Evolutionary conservation across 2,888 invertebrate species (phyloP).

Genomic region (Argynnis bischoffii): DNA sequence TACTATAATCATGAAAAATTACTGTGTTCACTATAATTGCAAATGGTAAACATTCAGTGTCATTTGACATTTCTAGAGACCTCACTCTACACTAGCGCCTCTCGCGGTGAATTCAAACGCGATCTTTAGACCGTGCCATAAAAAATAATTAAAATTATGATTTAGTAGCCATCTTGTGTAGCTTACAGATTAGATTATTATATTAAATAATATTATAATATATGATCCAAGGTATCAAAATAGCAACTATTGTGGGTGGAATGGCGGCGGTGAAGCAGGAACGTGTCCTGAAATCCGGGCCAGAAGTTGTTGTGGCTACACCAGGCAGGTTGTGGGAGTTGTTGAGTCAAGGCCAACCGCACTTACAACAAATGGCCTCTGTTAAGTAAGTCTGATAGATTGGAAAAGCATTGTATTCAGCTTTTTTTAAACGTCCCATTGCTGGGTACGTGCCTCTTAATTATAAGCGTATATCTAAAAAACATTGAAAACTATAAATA

Average conservation of each 20-base stretch:
- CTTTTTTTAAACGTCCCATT: too few species aligned
- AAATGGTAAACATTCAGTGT: constrained; percentile 1
- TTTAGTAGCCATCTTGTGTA: too few species aligned
- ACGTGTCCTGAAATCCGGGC: constrained; percentile 89
- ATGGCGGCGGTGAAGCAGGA: constrained; percentile 97
- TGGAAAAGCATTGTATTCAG: too few species aligned
- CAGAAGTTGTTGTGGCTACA: constrained; percentile 98
- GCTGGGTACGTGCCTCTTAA: too few species aligned
- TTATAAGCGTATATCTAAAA: too few species aligned
- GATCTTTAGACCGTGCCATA: too few species aligned
- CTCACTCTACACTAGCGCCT: not conserved
- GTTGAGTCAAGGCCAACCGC: constrained; percentile 88
- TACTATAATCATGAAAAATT: too few species aligned
- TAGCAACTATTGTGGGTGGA: constrained; percentile 96
- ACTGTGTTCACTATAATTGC: too few species aligned
- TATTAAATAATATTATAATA: not conserved
- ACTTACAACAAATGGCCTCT: constrained; percentile 87
- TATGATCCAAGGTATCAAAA: constrained; percentile 76
- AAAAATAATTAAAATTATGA: too few species aligned
- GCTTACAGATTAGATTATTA: too few species aligned
- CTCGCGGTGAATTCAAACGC: too few species aligned
- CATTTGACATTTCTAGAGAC: constrained; percentile 5
- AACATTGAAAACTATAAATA: too few species aligned
- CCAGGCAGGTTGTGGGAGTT: constrained; percentile 99
- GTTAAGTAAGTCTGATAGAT: constrained; percentile 80